Percentiles rank a stretch among this genome's conserved stretches.
Conservation (phyloP, 2,888 invertebrate species). For the Selenia dentaria region DNA sequence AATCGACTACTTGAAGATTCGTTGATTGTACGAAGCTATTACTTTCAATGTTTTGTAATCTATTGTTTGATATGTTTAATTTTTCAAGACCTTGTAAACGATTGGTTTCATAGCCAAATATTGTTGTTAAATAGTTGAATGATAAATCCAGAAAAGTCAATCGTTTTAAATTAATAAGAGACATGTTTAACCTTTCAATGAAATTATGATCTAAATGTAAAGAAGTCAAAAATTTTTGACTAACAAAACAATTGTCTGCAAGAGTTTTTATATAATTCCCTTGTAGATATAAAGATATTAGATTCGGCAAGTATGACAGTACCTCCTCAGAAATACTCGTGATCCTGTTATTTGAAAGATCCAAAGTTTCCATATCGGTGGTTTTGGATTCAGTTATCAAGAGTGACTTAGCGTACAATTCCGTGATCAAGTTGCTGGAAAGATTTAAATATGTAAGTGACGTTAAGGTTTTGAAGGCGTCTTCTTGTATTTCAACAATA, state of each 20-base stretch:
- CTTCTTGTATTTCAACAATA: constrained; percentile 49
- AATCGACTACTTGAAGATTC: constrained; percentile 51
- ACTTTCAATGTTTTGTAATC: constrained; percentile 52
- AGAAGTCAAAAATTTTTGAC: constrained; percentile 42
- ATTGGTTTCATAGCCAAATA: constrained; percentile 59
- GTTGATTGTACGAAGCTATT: constrained; percentile 59
- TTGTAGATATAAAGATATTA: constrained; percentile 54
- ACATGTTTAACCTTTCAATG: constrained; percentile 53
- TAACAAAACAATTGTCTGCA: constrained; percentile 51
- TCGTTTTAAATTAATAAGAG: constrained; percentile 52
- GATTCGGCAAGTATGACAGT: constrained; percentile 42
- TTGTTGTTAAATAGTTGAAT: constrained; percentile 47
- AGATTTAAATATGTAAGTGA: constrained; percentile 51
- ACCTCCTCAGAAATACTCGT: constrained; percentile 41
- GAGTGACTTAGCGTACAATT: constrained; percentile 46
- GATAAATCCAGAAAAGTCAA: constrained; percentile 57
- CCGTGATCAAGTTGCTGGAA: constrained; percentile 55
- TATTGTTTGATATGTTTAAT: constrained; percentile 63
- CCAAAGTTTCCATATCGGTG: constrained; percentile 44
- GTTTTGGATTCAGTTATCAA: constrained; percentile 37
- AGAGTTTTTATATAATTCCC: constrained; percentile 51
- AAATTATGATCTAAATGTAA: constrained; percentile 55
- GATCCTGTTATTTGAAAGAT: constrained; percentile 60
- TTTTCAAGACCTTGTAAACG: constrained; percentile 48
- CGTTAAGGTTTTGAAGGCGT: constrained; percentile 51